Percentiles rank a stretch among this genome's conserved stretches.
Evolutionary conservation across 2,113 vertebrate species (phyloP).

Genomic region (Cyanoderma ruficeps): DNA sequence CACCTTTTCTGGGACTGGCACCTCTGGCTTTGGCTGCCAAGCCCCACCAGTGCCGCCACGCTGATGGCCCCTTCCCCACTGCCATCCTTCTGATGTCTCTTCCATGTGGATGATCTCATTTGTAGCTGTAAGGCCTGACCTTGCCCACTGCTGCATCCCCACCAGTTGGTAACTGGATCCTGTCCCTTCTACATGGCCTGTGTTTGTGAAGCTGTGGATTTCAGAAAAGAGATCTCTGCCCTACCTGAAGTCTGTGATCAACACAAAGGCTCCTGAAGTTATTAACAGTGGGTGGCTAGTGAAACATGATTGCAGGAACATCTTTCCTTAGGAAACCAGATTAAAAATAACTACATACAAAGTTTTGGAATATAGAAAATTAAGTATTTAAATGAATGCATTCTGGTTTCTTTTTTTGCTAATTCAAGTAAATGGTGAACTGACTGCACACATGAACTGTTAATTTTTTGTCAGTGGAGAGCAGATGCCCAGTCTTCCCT

Average conservation of each 20-base stretch:
- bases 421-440: not conserved
- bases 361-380: not conserved
- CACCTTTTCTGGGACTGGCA: not conserved
- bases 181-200: not conserved
- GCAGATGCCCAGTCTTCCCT: not conserved
- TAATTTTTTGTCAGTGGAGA: not conserved
- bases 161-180: not conserved
- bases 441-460: not conserved
- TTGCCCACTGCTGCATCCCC: rapidly evolving
- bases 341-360: constrained; percentile 36
- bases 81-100: rapidly evolving
- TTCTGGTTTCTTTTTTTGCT: not conserved
- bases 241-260: not conserved
- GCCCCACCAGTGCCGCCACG: rapidly evolving
- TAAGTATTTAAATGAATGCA: constrained; percentile 21
- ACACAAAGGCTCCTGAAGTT: not conserved
- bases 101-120: not conserved
- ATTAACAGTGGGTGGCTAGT: constrained; percentile 45
- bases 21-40: not conserved
- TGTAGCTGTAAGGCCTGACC: not conserved
- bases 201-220: not conserved
- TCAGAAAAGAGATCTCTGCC: not conserved
- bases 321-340: constrained; percentile 24
- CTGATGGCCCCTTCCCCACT: not conserved
- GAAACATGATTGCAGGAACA: constrained; percentile 41